These are phyloP conservation scores for Ctenochaetus hawaiiensis DNA, from an alignment of 2,797 vertebrate species.

Conservation along the genomic window DNA sequence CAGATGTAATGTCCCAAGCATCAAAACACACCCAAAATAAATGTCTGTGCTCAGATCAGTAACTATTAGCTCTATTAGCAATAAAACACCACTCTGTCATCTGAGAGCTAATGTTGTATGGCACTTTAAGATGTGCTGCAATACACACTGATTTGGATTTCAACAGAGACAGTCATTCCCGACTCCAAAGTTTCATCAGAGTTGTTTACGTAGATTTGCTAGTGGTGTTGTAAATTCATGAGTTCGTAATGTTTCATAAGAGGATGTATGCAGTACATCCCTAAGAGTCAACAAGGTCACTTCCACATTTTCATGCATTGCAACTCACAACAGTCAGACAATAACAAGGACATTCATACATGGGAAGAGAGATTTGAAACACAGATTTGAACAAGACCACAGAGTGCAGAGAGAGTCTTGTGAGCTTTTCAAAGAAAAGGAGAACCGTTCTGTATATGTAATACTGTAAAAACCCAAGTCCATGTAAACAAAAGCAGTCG, in stretches of 20 bases:
- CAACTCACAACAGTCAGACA: slow-evolving; percentile 59
- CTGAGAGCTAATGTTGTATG: not conserved
- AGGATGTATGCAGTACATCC: slow-evolving; percentile 84
- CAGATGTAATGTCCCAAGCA: not conserved
- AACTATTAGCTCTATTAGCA: not conserved
- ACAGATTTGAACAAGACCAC: not conserved
- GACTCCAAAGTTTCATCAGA: slow-evolving; percentile 20
- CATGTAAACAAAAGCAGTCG: not conserved
- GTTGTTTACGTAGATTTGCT: slow-evolving; percentile 61
- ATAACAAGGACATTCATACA: slow-evolving; percentile 33
- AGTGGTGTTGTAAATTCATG: slow-evolving; percentile 67
- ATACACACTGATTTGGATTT: not conserved
- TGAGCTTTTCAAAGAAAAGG: not conserved
- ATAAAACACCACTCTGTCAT: not conserved
- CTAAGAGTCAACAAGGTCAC: slow-evolving; percentile 81
- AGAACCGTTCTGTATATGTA: not conserved
- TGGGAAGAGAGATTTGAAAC: not conserved
- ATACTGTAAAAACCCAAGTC: not conserved
- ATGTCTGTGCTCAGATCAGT: not conserved
- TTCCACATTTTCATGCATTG: slow-evolving; percentile 85
- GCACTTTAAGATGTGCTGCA: not conserved
- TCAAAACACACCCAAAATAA: not conserved
- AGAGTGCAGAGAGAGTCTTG: not conserved
- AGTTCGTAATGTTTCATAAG: slow-evolving; percentile 77
- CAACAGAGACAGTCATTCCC: not conserved